Base-by-base conservation (phyloP, 1,140 invertebrate genomes). In the Zaprionus tsacasi region DNA sequence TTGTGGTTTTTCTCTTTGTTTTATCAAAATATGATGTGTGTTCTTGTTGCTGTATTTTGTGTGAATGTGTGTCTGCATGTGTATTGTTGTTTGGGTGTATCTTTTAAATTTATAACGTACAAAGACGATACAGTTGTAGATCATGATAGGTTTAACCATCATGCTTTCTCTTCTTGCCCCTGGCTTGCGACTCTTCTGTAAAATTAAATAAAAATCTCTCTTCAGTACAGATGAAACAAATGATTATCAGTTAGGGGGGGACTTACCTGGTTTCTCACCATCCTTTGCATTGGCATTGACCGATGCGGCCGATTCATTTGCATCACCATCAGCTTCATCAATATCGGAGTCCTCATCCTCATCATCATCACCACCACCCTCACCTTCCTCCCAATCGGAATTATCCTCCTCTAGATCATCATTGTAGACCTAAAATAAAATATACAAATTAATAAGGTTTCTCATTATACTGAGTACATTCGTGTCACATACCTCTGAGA, bases 131-230 rank as follows among this genome's bases (percentile, higher is more conserved):
- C 70, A 78, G 64, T 73, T 78, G 57, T 64, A 75, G 72, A 68
- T 76, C 43, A 38, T 66, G 27, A 33, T 56, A 13, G 17, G 6
- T 48, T 79, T 92, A 92, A 83, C 88, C 91, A 73, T 96, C 95
- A 82, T 95, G 94, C 94, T 96, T 96, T 94, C 95, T 94, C 89
- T 96, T 96, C 91, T 95, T 96, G 63, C 95, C 95, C 93, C 95
- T 93, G 55, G 93, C 93, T 79, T 93, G 93, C 81, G 94, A 92
- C 68, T 94, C 94, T 92, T 92, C 76, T 89, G 81, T 7, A 71
- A 64, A 48, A 27, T 2, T 33, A 61, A 43, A 15, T 17, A 5
- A 17, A 13, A 59, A 38, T 6, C 57, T 48, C 6, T 30, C 27
- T 30, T 30, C 0, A 40, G 27, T 40, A 15, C 45, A 48, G 33